These are phyloP conservation scores for Helicoverpa armigera DNA, from an alignment of 1,140 invertebrate species.

Conservation along the genomic window DNA sequence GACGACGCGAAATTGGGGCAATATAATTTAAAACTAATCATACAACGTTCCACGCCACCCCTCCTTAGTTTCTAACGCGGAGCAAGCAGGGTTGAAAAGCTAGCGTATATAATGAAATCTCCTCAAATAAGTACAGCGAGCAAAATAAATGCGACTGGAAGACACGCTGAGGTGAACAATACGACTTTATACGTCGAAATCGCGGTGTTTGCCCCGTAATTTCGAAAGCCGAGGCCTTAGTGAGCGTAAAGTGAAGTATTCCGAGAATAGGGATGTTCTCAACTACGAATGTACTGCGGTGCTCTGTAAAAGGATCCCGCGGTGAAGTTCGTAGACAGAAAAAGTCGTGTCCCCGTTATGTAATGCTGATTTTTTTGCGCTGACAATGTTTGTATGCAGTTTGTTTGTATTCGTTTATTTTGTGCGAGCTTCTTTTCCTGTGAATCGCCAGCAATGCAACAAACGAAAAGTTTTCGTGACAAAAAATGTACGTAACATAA, in stretches of 20 bases:
- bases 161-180: slow-evolving; percentile 51
- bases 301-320: slow-evolving; percentile 25
- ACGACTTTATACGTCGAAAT: slow-evolving; percentile 29
- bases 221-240: slow-evolving; percentile 48
- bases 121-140: slow-evolving; percentile 58
- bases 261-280: slow-evolving; percentile 27
- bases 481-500: no score
- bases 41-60: slow-evolving; percentile 45
- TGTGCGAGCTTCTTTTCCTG: no score
- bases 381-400: slow-evolving; percentile 10
- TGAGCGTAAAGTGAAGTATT: slow-evolving; percentile 28
- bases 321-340: slow-evolving; percentile 30
- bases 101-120: slow-evolving; percentile 60
- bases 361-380: slow-evolving; percentile 21
- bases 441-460: background rate
- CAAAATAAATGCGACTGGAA: slow-evolving; percentile 53
- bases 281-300: slow-evolving; percentile 5
- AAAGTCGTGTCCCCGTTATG: slow-evolving; percentile 24
- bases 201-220: slow-evolving; percentile 54
- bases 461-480: no score
- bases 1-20: slow-evolving; percentile 46
- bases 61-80: slow-evolving; percentile 38
- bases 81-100: slow-evolving; percentile 47
- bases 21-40: slow-evolving; percentile 58
- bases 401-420: slow-evolving; percentile 4